These are phyloP conservation scores for Macropis europaea DNA, from an alignment of 2,888 invertebrate species.

Conservation along the genomic window DNA sequence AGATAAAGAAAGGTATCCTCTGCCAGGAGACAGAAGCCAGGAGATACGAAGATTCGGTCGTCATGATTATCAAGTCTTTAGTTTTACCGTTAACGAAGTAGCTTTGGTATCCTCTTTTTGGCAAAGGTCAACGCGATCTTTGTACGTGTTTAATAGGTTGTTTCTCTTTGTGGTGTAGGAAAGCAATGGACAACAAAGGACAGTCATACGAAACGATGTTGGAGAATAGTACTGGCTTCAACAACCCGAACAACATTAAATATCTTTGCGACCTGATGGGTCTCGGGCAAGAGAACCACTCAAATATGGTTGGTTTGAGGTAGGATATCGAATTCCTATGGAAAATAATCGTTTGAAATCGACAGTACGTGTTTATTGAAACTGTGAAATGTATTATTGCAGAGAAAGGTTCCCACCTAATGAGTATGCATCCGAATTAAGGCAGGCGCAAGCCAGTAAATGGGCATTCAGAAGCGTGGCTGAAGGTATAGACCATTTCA, in stretches of 20 bases:
- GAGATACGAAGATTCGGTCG: slow-evolving; percentile 51
- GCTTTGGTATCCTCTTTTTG: slow-evolving; percentile 69
- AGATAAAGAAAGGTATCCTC: too few species aligned
- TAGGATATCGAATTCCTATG: slow-evolving; percentile 75
- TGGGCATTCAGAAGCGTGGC: slow-evolving; percentile 96
- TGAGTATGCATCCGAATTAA: slow-evolving; percentile 91
- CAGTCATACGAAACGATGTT: slow-evolving; percentile 90
- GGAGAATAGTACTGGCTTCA: slow-evolving; percentile 91
- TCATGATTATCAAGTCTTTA: slow-evolving; percentile 66
- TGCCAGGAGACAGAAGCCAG: slow-evolving; percentile 24
- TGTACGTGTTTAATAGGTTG: slow-evolving; percentile 54
- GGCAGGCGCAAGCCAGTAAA: slow-evolving; percentile 94
- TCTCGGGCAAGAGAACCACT: slow-evolving; percentile 85
- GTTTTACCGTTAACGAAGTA: slow-evolving; percentile 75
- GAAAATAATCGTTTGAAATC: neutral
- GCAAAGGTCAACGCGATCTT: slow-evolving; percentile 55
- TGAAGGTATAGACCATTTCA: slow-evolving; percentile 97
- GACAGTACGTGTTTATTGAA: neutral
- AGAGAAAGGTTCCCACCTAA: slow-evolving; percentile 89
- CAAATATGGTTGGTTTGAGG: slow-evolving; percentile 87
- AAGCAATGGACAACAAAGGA: slow-evolving; percentile 89
- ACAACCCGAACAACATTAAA: slow-evolving; percentile 93
- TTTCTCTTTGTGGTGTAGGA: slow-evolving; percentile 82
- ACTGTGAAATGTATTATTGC: slow-evolving; percentile 47
- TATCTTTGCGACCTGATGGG: slow-evolving; percentile 89